Percentiles rank a stretch among this genome's conserved stretches.
Conservation (phyloP, 1,140 invertebrate species). For the Lepidurus apus region DNA sequence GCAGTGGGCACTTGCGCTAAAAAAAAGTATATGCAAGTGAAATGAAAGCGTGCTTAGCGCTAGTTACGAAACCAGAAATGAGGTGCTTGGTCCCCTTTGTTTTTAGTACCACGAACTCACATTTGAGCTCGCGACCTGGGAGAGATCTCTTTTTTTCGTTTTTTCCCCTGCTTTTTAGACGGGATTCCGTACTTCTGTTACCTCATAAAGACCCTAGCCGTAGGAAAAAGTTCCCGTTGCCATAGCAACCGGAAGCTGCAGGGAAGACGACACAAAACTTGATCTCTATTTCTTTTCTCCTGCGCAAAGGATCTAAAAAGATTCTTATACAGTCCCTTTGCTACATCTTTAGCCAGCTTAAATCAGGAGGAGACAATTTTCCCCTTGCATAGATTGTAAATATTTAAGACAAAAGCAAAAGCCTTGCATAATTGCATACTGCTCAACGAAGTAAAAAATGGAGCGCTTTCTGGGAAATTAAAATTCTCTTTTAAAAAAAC, state of each 20-base stretch:
- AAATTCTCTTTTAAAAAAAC: too few relatives aligned
- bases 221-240: background rate
- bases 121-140: background rate
- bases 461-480: too few relatives aligned
- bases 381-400: too few relatives aligned
- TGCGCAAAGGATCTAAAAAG: background rate
- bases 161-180: background rate
- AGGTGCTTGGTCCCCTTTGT: background rate
- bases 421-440: too few relatives aligned
- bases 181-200: background rate
- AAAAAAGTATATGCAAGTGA: background rate
- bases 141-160: background rate
- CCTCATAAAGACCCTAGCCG: background rate
- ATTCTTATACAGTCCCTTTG: background rate
- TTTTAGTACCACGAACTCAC: background rate
- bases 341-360: background rate
- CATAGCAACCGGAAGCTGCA: constrained; percentile 20
- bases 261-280: constrained; percentile 17
- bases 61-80: constrained; percentile 5
- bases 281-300: constrained; percentile 4
- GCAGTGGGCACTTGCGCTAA: background rate
- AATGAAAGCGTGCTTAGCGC: background rate
- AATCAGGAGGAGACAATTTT: too few relatives aligned
- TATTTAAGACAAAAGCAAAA: too few relatives aligned
- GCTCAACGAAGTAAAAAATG: too few relatives aligned